A percentile compares a stretch with the other conserved stretches of the same genome.
These are phyloP conservation scores for Tanytarsus gracilentus DNA, from an alignment of 2,888 invertebrate species.

Conservation along the genomic window DNA sequence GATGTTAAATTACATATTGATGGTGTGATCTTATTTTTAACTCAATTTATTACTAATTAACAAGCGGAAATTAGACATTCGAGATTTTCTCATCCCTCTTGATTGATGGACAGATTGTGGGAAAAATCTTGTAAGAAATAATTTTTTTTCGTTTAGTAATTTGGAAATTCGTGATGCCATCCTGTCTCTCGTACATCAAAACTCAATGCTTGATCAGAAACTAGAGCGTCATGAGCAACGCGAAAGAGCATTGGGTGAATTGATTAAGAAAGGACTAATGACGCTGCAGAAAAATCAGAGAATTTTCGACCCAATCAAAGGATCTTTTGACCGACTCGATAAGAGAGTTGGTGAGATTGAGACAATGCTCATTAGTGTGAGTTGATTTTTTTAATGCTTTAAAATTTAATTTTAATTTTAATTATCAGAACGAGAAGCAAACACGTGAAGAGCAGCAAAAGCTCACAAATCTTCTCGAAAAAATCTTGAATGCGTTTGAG, in stretches of 20 bases:
- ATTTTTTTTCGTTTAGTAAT: conserved; percentile 44
- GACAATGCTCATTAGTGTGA: conserved; percentile 61
- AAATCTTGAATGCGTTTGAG: conserved; percentile 17
- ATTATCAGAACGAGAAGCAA: conserved; percentile 15
- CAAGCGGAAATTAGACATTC: background rate
- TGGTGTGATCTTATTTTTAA: background rate
- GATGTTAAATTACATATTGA: background rate
- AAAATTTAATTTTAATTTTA: background rate
- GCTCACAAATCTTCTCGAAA: conserved; percentile 5
- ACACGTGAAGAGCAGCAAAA: conserved; percentile 8
- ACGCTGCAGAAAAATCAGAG: conserved; percentile 64
- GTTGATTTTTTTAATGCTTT: conserved; percentile 26
- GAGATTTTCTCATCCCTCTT: background rate
- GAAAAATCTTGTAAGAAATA: background rate
- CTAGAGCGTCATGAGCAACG: conserved; percentile 75
- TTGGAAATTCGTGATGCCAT: conserved; percentile 70
- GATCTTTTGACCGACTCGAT: conserved; percentile 60
- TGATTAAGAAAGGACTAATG: conserved; percentile 62
- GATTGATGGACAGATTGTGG: conserved; percentile 3
- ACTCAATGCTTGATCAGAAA: conserved; percentile 70
- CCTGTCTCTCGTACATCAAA: conserved; percentile 68
- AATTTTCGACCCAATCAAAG: conserved; percentile 58
- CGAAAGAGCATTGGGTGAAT: conserved; percentile 68
- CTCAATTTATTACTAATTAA: background rate
- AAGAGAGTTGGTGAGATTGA: conserved; percentile 65